These are phyloP conservation scores for Ischnura elegans DNA, from an alignment of 2,888 invertebrate species.

Conservation along the genomic window DNA sequence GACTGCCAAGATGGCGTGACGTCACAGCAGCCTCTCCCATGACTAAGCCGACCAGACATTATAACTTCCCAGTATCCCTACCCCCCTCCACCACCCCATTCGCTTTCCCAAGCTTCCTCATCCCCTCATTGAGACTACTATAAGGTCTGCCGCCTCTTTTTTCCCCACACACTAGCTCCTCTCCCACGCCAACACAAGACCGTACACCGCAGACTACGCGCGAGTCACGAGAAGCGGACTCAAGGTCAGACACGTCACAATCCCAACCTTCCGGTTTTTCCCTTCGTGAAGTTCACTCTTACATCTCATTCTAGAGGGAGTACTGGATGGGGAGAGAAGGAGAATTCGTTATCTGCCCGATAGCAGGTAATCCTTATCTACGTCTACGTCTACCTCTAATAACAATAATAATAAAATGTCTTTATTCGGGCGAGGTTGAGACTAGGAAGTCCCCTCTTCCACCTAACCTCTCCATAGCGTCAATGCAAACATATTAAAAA, in stretches of 20 bases:
- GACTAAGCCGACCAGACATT: not conserved
- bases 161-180: not conserved
- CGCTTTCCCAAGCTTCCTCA: not conserved
- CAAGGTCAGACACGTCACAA: constrained; percentile 47
- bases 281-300: not conserved
- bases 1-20: constrained; percentile 51
- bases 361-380: too few species aligned
- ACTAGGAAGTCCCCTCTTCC: too few species aligned
- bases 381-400: too few species aligned
- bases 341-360: too few species aligned
- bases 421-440: too few species aligned
- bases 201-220: not conserved
- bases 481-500: too few species aligned
- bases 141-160: not conserved
- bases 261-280: constrained; percentile 35
- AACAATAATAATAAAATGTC: too few species aligned
- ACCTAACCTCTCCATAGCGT: too few species aligned
- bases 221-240: not conserved
- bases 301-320: constrained; percentile 15
- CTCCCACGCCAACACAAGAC: constrained; percentile 27
- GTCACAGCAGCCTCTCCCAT: constrained; percentile 26
- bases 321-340: too few species aligned
- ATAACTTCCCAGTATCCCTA: not conserved
- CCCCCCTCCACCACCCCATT: not conserved
- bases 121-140: not conserved